Base-by-base conservation (phyloP, 2,113 vertebrate genomes). In the Martes martes region DNA sequence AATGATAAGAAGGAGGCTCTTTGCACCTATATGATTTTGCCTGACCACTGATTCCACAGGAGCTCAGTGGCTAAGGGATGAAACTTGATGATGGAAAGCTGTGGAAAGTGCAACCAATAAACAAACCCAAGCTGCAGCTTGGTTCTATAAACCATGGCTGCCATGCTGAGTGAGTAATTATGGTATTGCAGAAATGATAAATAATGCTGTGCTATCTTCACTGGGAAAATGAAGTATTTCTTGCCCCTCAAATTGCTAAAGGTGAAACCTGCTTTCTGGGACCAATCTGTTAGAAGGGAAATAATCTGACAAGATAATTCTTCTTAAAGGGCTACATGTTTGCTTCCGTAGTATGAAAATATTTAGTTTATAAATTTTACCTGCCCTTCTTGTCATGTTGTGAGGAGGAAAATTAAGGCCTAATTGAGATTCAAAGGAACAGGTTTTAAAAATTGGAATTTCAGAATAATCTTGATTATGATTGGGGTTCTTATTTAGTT, bases 301-400 rank as follows among this genome's bases (percentile, higher is more conserved):
- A 95, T 95, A 71, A 97, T 94, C 73, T 97, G 96, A 98, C 95
- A 97, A 97, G 94, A 93, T 93, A 88, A 96, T 98, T 94, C 61
- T 97, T 98, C 88, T 96, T 88, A 94, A 92, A 96, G 39, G 55
- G 39, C 65, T 96, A 26, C 23, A 39, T 88, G 84, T 91, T 92
- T 96, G 78, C 21, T 6, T 92, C 26, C 55, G 23, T 63, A 10
- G 28, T 57, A 69, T 63, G 52, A 78, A 96, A 94, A 84, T 84
- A 96, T 33, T 93, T 65, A 82, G 13, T 39, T 95, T 90, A 87
- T 86, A 76, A 84, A 63, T 85, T 95, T 96, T 90, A 69, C 39
- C 89, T 73, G n/a, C 11, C n/a, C 1, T 74, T 21, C 39, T 73
- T 86, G 9, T 50, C 69, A 84, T 79, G 26, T 19, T 71, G 16